Evolutionary conservation across 2,113 vertebrate genomes (phyloP).

Genomic region (Rhinichthys klamathensis): DNA sequence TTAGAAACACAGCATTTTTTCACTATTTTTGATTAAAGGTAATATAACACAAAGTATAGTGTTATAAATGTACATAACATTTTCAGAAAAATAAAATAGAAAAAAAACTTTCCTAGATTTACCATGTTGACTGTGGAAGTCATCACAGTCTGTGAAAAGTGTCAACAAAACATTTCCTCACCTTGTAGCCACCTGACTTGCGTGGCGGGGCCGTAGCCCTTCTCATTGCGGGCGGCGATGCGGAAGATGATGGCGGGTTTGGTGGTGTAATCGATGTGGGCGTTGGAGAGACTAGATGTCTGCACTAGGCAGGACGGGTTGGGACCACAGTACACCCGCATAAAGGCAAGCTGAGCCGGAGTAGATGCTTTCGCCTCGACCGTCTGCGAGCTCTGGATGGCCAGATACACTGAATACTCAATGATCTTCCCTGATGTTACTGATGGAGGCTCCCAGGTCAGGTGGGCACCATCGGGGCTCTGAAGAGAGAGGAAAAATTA

Average conservation of each 20-base stretch:
- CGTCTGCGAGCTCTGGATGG: constrained; percentile 80
- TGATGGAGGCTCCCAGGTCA: constrained; percentile 85
- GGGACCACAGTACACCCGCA: constrained; percentile 84
- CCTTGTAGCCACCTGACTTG: constrained; percentile 87
- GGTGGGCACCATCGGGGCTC: constrained; percentile 83
- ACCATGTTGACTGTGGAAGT: too few species aligned
- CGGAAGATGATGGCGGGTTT: constrained; percentile 87
- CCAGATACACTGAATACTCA: constrained; percentile 83
- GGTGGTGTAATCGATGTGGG: constrained; percentile 85
- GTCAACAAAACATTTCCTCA: constrained; percentile 45
- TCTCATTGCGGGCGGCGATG: constrained; percentile 84
- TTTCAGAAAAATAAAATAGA: too few species aligned
- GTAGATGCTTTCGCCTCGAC: constrained; percentile 73
- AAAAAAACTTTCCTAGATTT: too few species aligned
- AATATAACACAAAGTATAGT: too few species aligned
- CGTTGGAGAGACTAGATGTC: constrained; percentile 79
- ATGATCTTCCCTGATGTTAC: constrained; percentile 84
- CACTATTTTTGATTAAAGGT: too few species aligned
- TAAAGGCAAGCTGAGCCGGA: constrained; percentile 82
- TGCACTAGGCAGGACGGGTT: constrained; percentile 83
- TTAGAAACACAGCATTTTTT: too few species aligned
- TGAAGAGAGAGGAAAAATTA: constrained; percentile 39
- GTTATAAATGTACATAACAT: too few species aligned
- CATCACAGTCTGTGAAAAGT: not conserved
- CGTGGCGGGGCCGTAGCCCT: constrained; percentile 83